phyloP scores from a whole-genome alignment of 2,113 vertebrate genomes.

The Trichechus manatus region DNA sequence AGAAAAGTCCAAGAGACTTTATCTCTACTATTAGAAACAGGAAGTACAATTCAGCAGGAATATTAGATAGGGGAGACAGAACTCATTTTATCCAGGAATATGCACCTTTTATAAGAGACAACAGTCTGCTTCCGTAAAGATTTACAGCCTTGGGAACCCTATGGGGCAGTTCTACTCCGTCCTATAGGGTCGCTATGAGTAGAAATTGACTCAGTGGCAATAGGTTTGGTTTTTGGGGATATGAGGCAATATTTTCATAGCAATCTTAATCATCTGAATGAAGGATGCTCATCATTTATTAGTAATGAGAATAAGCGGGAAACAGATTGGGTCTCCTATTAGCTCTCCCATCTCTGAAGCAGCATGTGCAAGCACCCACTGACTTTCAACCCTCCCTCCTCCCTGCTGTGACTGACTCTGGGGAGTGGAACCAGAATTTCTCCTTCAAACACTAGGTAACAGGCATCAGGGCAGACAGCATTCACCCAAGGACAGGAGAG shows the following conservation, averaged over 20 bases:
- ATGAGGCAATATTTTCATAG: constrained; percentile 23
- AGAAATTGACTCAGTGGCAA: not conserved
- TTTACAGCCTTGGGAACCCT: not conserved
- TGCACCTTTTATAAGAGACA: not conserved
- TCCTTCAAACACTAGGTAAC: not conserved
- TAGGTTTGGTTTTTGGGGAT: not conserved
- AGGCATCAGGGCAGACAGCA: not conserved
- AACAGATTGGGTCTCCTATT: not conserved
- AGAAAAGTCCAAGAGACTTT: constrained; percentile 16
- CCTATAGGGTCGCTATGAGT: not conserved
- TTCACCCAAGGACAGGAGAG: not conserved
- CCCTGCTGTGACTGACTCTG: not conserved
- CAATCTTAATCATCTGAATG: not conserved
- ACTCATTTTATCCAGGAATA: constrained; percentile 20
- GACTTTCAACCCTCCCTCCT: not conserved
- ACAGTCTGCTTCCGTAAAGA: not conserved
- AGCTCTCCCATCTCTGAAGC: not conserved
- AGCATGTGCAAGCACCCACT: not conserved
- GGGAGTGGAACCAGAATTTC: not conserved
- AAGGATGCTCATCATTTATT: not conserved
- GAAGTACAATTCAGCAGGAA: constrained; percentile 23
- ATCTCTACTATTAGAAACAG: not conserved
- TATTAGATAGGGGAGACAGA: constrained; percentile 26
- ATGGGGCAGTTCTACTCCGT: not conserved
- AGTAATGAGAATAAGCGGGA: not conserved